Evolutionary conservation across 1,140 invertebrate species (phyloP).

Genomic region (Drosophila insularis): DNA sequence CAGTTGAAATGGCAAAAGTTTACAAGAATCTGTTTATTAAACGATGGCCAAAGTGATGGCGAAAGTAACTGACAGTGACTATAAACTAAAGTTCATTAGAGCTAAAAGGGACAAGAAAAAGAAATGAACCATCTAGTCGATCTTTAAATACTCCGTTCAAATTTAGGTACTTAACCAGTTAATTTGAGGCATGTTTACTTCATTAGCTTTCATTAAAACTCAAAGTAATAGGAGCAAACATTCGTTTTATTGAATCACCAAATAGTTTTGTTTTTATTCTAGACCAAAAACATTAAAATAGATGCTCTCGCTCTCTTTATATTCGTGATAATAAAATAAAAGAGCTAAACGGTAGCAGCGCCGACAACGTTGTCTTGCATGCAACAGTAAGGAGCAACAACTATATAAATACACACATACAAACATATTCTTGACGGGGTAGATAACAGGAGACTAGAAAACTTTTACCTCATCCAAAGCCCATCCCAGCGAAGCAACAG

Average conservation of each 20-base stretch:
- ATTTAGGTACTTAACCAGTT: too few relatives aligned
- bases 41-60: not conserved
- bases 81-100: slow-evolving; percentile 67
- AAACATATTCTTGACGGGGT: slow-evolving; percentile 33
- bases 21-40: slow-evolving; percentile 39
- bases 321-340: slow-evolving; percentile 29
- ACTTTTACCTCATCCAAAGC: slow-evolving; percentile 38
- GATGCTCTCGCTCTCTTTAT: not conserved
- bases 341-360: not conserved
- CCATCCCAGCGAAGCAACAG: slow-evolving; percentile 63
- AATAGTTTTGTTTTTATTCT: too few relatives aligned
- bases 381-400: slow-evolving; percentile 51
- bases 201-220: too few relatives aligned
- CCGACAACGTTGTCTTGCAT: slow-evolving; percentile 35
- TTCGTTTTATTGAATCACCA: too few relatives aligned
- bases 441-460: slow-evolving; percentile 43
- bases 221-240: too few relatives aligned
- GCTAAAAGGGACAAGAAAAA: slow-evolving; percentile 30
- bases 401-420: slow-evolving; percentile 1
- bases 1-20: slow-evolving; percentile 55
- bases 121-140: not conserved
- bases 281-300: not conserved
- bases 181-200: too few relatives aligned
- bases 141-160: slow-evolving; percentile 6
- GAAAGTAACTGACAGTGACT: not conserved